Evolutionary conservation across 2,888 invertebrate species (phyloP).

Genomic region (Chaitophorus viminalis): DNA sequence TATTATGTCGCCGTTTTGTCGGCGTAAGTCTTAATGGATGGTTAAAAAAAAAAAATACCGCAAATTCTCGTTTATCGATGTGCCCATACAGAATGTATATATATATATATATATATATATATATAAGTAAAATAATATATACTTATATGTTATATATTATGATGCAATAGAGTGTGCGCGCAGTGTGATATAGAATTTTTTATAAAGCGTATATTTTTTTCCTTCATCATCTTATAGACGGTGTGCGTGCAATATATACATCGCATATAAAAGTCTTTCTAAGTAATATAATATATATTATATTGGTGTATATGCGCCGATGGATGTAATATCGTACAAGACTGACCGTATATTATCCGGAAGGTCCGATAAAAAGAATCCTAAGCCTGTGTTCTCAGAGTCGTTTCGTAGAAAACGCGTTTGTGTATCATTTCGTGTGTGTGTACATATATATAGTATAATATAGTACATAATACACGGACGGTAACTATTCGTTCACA

Average conservation of each 20-base stretch:
- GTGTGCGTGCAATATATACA: background rate
- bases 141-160: background rate
- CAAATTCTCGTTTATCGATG: background rate
- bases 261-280: background rate
- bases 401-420: background rate
- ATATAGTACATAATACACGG: too few species aligned
- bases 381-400: background rate
- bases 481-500: background rate
- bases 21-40: background rate
- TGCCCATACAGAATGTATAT: background rate
- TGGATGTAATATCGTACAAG: background rate
- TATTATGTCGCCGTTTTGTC: conserved; percentile 1
- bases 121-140: too few species aligned
- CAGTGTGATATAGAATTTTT: background rate
- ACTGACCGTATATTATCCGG: background rate
- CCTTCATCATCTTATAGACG: background rate
- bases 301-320: too few species aligned
- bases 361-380: background rate
- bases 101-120: too few species aligned
- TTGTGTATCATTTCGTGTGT: background rate
- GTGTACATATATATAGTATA: too few species aligned
- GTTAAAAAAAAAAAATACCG: background rate
- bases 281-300: background rate
- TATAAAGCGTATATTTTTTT: background rate
- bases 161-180: background rate